Evolutionary conservation across 2,888 invertebrate genomes (phyloP), one percentile per base, ranked within the genome.

Genomic region (Eupithecia subfuscata): DNA sequence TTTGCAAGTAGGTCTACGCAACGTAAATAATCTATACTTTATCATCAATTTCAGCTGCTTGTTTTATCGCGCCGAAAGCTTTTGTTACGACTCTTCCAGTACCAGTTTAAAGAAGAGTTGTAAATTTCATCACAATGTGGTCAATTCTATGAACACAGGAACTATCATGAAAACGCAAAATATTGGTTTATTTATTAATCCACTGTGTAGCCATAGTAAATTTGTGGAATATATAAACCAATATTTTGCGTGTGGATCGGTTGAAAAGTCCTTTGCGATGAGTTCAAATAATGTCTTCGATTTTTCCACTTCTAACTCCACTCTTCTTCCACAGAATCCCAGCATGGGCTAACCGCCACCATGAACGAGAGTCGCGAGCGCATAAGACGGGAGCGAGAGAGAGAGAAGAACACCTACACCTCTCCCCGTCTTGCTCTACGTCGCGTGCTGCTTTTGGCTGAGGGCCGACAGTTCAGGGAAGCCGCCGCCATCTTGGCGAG

Each of bases 391-490:
- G 97, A 95, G 95, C 95, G 95, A 85, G 96, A 90, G 90, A 91
- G 89, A 85, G 96, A 88, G 95, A 96, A 95, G 93, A 96, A 87
- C 90, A 96, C 87, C 81, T 92, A 96, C 86, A 95, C 96, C 83
- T 96, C 96, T 87, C 96, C 97, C 64, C 95, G 97, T 79, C 95
- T 96, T 79, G 96, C 97, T 25, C 86, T 97, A 69, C 94, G 97
- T 4, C 95, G 97, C 56, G 96, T 98, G 82, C 95, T 98, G 86
- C 95, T 98, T 73, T 93, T 98, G 82, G 97, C 98, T 82, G 98
- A 98, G 88, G 98, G 98, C 12, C 95, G 97, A 43, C 98, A 98
- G 92, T 98, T 97, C 89, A 95, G 98, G n/a, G 98, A 98, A 88
- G 98, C 98, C 9, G 98, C 98, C 0, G 96, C 97, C 65, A 97